Evolutionary conservation across 2,113 vertebrate genomes (phyloP).

Genomic region (Python bivittatus): DNA sequence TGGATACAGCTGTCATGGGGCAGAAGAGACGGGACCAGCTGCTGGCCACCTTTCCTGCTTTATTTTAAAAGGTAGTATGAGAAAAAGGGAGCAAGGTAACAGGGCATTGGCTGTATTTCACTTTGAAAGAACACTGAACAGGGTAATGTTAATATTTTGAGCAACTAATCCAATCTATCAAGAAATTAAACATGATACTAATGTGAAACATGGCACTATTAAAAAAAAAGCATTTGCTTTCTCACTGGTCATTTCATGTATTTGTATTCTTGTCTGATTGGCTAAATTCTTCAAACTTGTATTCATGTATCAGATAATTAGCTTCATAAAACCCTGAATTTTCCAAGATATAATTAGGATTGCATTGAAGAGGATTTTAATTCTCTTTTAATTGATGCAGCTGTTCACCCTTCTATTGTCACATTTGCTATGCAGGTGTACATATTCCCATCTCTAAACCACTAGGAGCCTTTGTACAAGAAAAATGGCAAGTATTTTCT

Average conservation of each 20-base stretch:
- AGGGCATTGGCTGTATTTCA: conserved; percentile 78
- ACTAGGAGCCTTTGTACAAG: not conserved
- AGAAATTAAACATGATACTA: conserved; percentile 46
- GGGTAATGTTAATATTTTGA: conserved; percentile 61
- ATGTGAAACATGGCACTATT: conserved; percentile 18
- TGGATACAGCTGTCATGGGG: conserved; percentile 97
- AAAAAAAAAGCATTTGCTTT: conserved; percentile 24
- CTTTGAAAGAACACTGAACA: conserved; percentile 49
- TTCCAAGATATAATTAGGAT: not conserved
- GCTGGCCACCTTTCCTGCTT: conserved; percentile 95
- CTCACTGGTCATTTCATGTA: conserved; percentile 30
- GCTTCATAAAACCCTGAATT: no score
- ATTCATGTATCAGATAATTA: conserved; percentile 12
- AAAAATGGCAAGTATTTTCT: not conserved
- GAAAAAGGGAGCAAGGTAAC: conserved; percentile 83
- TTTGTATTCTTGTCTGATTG: not conserved
- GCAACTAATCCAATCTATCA: conserved; percentile 65
- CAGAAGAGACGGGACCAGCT: conserved; percentile 97
- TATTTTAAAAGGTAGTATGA: conserved; percentile 99
- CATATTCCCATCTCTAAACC: not conserved
- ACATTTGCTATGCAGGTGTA: not conserved
- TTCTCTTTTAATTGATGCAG: not conserved
- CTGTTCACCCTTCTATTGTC: not conserved
- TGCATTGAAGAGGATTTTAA: not conserved
- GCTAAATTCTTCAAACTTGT: not conserved